A percentile compares a stretch with the other conserved stretches of the same genome.
These are phyloP conservation scores for Oryzias javanicus DNA, from an alignment of 2,113 vertebrate species.

Conservation along the genomic window DNA sequence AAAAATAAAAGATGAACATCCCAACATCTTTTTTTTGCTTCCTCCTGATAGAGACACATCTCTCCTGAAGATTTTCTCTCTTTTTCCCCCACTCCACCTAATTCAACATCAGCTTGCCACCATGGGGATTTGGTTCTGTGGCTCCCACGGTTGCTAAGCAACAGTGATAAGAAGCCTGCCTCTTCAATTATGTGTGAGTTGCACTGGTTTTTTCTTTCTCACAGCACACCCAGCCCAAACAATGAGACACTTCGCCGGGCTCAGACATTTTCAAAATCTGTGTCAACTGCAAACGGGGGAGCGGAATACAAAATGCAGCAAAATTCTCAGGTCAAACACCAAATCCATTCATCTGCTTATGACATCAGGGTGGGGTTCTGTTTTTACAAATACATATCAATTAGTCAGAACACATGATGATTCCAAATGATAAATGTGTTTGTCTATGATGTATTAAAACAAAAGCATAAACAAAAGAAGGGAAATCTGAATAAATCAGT, in stretches of 20 bases:
- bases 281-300: constrained; percentile 21
- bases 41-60: constrained; percentile 41
- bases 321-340: too few species aligned
- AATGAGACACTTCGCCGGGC: constrained; percentile 57
- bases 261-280: constrained; percentile 26
- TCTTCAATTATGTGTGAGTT: constrained; percentile 62
- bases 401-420: too few species aligned
- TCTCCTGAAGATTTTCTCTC: constrained; percentile 56
- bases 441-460: too few species aligned
- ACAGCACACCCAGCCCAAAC: constrained; percentile 65
- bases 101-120: constrained; percentile 73
- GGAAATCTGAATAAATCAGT: too few species aligned
- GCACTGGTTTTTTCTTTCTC: constrained; percentile 62
- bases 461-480: too few species aligned
- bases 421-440: too few species aligned
- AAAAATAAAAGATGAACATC: constrained; percentile 39
- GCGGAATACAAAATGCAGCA: constrained; percentile 7
- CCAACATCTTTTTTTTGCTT: constrained; percentile 31
- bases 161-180: constrained; percentile 79
- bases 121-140: constrained; percentile 72
- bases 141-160: constrained; percentile 78
- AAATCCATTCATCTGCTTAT: too few species aligned
- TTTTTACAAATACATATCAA: too few species aligned
- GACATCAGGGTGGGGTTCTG: too few species aligned
- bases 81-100: constrained; percentile 54